These are phyloP conservation scores for Rotaria magnacalcarata DNA, from an alignment of 2,888 invertebrate genomes.

Conservation along the genomic window DNA sequence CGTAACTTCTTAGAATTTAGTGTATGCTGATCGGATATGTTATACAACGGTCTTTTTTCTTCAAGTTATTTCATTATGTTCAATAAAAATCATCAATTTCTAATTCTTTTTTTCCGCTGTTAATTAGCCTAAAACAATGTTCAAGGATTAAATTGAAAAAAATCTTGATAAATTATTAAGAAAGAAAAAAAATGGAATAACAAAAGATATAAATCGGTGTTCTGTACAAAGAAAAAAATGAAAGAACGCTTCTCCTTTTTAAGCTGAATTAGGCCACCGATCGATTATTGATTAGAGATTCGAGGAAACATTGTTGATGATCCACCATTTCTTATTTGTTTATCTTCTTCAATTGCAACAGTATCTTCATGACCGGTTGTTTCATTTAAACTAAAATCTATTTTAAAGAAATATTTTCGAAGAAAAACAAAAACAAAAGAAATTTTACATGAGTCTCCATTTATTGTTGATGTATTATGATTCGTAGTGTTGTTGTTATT, in stretches of 20 bases:
- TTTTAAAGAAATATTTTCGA: background rate
- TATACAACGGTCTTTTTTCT: too few species aligned
- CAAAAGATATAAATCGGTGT: background rate
- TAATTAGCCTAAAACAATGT: too few species aligned
- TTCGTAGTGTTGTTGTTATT: background rate
- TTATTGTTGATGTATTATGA: background rate
- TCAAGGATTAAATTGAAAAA: background rate
- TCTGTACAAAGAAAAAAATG: background rate
- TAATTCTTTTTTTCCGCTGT: too few species aligned
- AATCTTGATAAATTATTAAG: background rate
- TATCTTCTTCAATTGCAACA: background rate
- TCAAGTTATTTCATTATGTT: too few species aligned
- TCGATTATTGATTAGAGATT: slow-evolving; percentile 17
- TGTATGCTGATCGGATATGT: too few species aligned
- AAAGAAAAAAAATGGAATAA: background rate
- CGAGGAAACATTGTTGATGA: background rate
- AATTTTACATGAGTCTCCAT: slow-evolving; percentile 15
- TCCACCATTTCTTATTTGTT: background rate
- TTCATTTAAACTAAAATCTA: slow-evolving; percentile 36
- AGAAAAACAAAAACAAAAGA: background rate
- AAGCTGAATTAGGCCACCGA: background rate
- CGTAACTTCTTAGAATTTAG: too few species aligned
- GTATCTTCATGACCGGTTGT: slow-evolving; percentile 31
- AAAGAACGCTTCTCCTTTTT: background rate
- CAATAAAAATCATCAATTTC: too few species aligned